These are phyloP conservation scores for Ifrita kowaldi DNA, from an alignment of 2,113 vertebrate species.

Conservation along the genomic window DNA sequence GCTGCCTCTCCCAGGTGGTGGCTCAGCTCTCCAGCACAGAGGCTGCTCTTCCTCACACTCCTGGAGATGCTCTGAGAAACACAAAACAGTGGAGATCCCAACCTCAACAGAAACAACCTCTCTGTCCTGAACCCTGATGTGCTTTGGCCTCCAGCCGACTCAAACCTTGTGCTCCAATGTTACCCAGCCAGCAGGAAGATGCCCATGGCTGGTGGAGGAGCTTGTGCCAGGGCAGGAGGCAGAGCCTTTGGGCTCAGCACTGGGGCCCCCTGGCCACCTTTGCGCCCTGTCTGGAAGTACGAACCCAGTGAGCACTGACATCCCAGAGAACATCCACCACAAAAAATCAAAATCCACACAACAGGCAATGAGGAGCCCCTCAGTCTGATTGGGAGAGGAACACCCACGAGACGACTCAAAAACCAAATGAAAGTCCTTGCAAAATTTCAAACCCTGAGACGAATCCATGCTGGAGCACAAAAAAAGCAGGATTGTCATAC, in stretches of 20 bases:
- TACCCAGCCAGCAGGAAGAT: not conserved
- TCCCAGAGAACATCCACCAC: not conserved
- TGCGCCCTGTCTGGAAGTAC: not conserved
- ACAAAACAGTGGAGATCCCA: not conserved
- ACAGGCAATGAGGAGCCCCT: not conserved
- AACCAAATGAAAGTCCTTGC: not conserved
- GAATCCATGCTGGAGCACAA: not conserved
- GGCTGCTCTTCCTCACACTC: not conserved
- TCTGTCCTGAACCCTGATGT: not conserved
- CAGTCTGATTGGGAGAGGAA: not conserved
- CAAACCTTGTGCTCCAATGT: fast-evolving
- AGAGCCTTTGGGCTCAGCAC: not conserved
- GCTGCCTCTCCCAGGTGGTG: not conserved
- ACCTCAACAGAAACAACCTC: not conserved
- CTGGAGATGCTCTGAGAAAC: not conserved
- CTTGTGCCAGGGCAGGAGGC: not conserved
- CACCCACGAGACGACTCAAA: fast-evolving
- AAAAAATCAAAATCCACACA: fast-evolving
- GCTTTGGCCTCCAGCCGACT: fast-evolving
- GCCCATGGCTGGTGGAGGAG: fast-evolving
- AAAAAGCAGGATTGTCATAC: not conserved
- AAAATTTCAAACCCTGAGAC: not conserved
- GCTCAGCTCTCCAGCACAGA: not conserved
- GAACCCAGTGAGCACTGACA: fast-evolving
- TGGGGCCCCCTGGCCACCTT: not conserved